A percentile compares a stretch with the other conserved stretches of the same genome.
Evolutionary conservation across 2,888 invertebrate species (phyloP).

Genomic region (Drosophila mimica): DNA sequence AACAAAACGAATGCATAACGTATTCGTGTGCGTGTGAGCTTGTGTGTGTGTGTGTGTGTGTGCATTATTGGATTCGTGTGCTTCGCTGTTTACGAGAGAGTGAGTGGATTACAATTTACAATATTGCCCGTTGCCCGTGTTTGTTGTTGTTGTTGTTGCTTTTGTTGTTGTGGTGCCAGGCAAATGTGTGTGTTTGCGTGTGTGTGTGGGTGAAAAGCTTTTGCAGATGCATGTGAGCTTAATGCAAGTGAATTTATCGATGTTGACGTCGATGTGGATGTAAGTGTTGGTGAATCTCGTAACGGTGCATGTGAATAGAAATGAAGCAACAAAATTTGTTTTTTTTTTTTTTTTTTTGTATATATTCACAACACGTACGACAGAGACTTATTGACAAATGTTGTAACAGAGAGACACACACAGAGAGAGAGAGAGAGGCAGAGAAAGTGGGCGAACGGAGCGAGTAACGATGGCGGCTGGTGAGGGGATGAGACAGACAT

Average conservation of each 20-base stretch:
- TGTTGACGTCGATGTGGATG: constrained; percentile 7
- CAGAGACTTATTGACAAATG: constrained; percentile 13
- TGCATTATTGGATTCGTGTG: neutral
- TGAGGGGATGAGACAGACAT: constrained; percentile 21
- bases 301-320: constrained; percentile 30
- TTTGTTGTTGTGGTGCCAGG: constrained; percentile 23
- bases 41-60: constrained; percentile 5
- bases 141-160: constrained; percentile 16
- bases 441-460: constrained; percentile 19
- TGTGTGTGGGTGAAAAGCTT: constrained; percentile 12
- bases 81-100: neutral
- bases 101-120: constrained; percentile 15
- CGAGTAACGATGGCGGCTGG: constrained; percentile 32
- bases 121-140: constrained; percentile 38
- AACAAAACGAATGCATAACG: constrained; percentile 49
- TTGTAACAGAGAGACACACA: constrained; percentile 2
- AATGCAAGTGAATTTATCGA: constrained; percentile 12
- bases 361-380: constrained; percentile 48
- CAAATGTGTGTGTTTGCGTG: constrained; percentile 21
- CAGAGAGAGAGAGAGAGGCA: neutral
- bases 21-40: constrained; percentile 23
- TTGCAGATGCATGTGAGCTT: constrained; percentile 8
- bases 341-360: constrained; percentile 4
- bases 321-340: constrained; percentile 36
- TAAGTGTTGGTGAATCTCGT: constrained; percentile 23